Evolutionary conservation across 2,113 vertebrate genomes (phyloP), one percentile per base, ranked within the genome.

Genomic region (Phoenicopterus ruber): DNA sequence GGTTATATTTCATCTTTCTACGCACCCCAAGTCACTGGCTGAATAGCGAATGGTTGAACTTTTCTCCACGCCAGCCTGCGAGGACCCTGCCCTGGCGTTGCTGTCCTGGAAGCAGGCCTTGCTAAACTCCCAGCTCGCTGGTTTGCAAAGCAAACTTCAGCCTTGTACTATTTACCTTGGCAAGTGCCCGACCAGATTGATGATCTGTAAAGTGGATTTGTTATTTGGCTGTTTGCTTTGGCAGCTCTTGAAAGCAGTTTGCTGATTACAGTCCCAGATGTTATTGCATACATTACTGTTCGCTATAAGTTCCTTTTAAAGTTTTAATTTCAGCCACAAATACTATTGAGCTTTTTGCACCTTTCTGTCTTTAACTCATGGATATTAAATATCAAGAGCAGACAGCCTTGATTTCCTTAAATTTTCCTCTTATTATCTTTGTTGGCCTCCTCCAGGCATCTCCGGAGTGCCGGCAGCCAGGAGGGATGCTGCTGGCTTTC

Each of bases 141-240:
- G 98, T 99, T 98, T 98, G 98, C 98, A 99, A 99, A 99, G 98
- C 98, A 99, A 98, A 98, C 98, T 98, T 98, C 98, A 99, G 98
- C 98, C 98, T 98, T 97, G 97, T 98, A 98, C 97, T 99, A 98
- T 99, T 99, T 99, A 98, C 98, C 98, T 99, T 99, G 99, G 99
- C 99, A 98, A 98, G 98, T 98, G 98, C 97, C 92, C 89, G 97
- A 94, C 96, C 98, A 99, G 99, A 99, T 99, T 99, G 99, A 99
- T 99, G 99, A 99, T 99, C 99, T 99, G 99, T 98, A 99, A 99
- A 99, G 99, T 99, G 99, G 99, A 99, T 99, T 99, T 99, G 99
- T 99, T 99, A 99, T 99, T 99, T 99, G 98, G 98, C 98, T 99
- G 99, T 99, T 99, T 99, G 99, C 99, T 99, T 99, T 99, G 99